A percentile compares a stretch with the other conserved stretches of the same genome.
Conservation (phyloP, 2,113 vertebrate genomes). For the Dendrocopos noguchii region DNA sequence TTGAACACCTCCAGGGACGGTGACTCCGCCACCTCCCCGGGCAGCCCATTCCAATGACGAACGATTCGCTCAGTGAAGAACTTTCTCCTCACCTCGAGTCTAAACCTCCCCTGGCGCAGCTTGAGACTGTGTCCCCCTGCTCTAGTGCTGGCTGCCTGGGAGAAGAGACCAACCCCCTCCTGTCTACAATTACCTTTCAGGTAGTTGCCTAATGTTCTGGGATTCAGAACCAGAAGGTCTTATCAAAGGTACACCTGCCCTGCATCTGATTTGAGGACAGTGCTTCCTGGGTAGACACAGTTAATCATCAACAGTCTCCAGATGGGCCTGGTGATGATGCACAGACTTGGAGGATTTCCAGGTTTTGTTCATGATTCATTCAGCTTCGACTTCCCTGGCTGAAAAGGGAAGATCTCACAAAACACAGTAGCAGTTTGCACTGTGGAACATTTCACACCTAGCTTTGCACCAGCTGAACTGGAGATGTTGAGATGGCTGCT, state of each 20-base stretch:
- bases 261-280: not conserved
- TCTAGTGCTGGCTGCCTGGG: no score
- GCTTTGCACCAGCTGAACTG: not conserved
- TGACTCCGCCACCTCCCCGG: no score
- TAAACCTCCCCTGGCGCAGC: no score
- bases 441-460: not conserved
- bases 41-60: no score
- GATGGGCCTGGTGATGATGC: constrained; percentile 34
- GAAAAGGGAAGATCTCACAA: constrained; percentile 2
- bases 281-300: constrained; percentile 4
- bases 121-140: no score
- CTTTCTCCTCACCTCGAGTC: no score
- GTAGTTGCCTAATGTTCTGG: not conserved
- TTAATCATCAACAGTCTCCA: constrained; percentile 43
- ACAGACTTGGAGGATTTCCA: constrained; percentile 39
- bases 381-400: constrained; percentile 22
- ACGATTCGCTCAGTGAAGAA: no score
- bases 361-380: constrained; percentile 53
- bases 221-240: not conserved
- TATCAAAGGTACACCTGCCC: not conserved
- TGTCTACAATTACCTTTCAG: no score
- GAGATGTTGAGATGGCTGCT: not conserved
- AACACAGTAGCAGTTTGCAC: not conserved
- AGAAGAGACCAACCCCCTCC: no score
- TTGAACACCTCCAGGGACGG: no score